Evolutionary conservation across 1,140 invertebrate genomes (phyloP), one percentile per base, ranked within the genome.

Genomic region (Drosophila punjabiensis): DNA sequence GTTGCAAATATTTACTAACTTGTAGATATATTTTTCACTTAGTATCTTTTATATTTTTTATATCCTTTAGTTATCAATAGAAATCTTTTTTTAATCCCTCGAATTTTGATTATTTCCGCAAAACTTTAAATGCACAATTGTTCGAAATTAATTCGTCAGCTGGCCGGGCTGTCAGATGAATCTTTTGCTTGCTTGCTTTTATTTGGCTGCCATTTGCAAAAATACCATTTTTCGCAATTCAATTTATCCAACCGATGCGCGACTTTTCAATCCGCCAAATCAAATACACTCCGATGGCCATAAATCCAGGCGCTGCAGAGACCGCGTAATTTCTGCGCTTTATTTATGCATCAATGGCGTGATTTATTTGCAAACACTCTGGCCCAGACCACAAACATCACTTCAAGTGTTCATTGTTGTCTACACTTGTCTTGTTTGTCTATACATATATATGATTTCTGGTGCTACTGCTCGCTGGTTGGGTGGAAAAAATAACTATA

Each of bases 391-490:
- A 56, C 81, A 88, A 83, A 74, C 76, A 77, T 77, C 81, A 88
- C 85, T 87, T 84, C 73, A 81, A 88, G 86, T 89, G 84, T 83
- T 84, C 79, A 81, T 74, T 87, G 83, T 87, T 87, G 83, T 87
- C 83, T 82, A 87, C 59, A 71, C 76, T 86, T 79, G 75, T 77
- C 76, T 82, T 74, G 64, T 76, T 64, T 82, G 53, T 47, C 59
- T 66, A 71, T 60, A 47, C 41, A 63, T 65, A 59, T 53, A 58
- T 75, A 35, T 71, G 65, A 68, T 74, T 78, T 68, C 47, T 69
- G 69, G 14, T 50, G 52, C 20, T 24, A 20, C 50, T 52, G 30
- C 32, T 61, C 30, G 58, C 41, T 33, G 45, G 47, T 35, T 47
- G 59, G 48, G 59, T 28, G 53, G 53, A 41, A 77, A 66, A 89